phyloP scores from a whole-genome alignment of 2,888 invertebrate species.

The Macropis europaea region DNA sequence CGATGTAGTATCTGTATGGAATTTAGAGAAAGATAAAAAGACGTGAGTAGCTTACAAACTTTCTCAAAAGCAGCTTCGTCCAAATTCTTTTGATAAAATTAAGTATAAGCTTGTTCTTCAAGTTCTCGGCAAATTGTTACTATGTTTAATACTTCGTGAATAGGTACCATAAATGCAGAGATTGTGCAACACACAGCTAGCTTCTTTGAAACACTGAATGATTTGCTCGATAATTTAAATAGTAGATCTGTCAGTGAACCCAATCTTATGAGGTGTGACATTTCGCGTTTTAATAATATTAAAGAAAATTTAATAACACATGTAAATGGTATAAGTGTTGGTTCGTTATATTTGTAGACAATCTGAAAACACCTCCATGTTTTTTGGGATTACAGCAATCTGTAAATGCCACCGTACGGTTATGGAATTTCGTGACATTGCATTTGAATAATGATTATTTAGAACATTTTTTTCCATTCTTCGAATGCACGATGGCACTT shows the following conservation, averaged over 20 bases:
- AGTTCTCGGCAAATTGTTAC: neutral
- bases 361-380: neutral
- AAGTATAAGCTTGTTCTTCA: constrained; percentile 2
- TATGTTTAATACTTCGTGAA: neutral
- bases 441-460: too few species aligned
- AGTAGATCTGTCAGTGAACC: neutral
- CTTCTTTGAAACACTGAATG: neutral
- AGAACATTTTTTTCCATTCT: neutral
- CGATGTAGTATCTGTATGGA: too few species aligned
- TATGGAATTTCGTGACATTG: too few species aligned
- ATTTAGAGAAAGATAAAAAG: neutral
- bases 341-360: neutral
- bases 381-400: neutral
- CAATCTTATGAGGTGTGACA: neutral
- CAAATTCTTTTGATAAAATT: neutral
- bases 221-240: constrained; percentile 2
- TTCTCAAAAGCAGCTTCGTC: too few species aligned
- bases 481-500: neutral
- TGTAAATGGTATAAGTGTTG: neutral
- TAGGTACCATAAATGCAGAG: neutral
- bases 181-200: neutral
- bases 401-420: neutral
- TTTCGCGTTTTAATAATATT: neutral
- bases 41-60: too few species aligned
- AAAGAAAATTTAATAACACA: neutral